Percentiles rank a stretch among this genome's conserved stretches.
These are phyloP conservation scores for Neoitamus cyanurus DNA, from an alignment of 2,888 invertebrate species.

Conservation along the genomic window DNA sequence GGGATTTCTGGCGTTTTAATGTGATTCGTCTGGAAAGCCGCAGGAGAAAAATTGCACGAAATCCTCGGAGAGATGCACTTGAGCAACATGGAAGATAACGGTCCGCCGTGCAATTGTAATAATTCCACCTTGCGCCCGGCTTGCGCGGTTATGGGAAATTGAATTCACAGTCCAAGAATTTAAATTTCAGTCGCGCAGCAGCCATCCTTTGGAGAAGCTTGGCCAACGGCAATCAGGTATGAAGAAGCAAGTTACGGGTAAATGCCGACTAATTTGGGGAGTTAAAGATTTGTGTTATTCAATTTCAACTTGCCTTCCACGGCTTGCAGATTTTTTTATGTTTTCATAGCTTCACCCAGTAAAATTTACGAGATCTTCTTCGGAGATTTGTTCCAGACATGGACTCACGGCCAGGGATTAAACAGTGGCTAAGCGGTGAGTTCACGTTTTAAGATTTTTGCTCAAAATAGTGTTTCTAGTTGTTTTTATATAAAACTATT, in stretches of 20 bases:
- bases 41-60: background rate
- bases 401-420: background rate
- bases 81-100: background rate
- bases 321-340: background rate
- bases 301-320: background rate
- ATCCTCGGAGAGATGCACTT: background rate
- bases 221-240: background rate
- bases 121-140: background rate
- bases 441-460: background rate
- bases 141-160: background rate
- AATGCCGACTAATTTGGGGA: background rate
- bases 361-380: background rate
- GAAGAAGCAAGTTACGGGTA: background rate
- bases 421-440: no score
- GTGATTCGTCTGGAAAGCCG: background rate
- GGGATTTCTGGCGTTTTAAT: slow-evolving; percentile 3
- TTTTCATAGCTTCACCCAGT: background rate
- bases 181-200: background rate
- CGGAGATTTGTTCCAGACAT: background rate
- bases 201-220: background rate
- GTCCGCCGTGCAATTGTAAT: background rate
- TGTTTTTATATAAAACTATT: background rate
- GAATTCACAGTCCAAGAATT: background rate
- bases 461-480: background rate
- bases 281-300: background rate